These are phyloP conservation scores for Prochilodus magdalenae DNA, from an alignment of 2,113 vertebrate genomes.

Conservation along the genomic window DNA sequence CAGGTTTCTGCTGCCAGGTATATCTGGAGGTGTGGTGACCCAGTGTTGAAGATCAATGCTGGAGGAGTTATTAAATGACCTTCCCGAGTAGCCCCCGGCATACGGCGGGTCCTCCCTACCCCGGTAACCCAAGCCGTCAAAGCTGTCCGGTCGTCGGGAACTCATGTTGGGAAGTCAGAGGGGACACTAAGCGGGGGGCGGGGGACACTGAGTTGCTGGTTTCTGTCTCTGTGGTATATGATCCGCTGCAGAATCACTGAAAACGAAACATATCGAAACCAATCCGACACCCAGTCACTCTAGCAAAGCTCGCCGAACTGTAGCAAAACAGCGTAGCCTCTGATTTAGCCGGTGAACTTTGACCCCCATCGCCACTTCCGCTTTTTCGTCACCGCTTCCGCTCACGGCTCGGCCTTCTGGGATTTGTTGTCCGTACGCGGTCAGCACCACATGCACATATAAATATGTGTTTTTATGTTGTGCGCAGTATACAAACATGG, in stretches of 20 bases:
- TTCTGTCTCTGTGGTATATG: not conserved
- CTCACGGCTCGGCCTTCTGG: not conserved
- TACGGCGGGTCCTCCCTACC: slow-evolving; percentile 80
- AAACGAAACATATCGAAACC: not conserved
- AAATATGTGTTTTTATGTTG: no score
- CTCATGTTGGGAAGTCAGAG: slow-evolving; percentile 75
- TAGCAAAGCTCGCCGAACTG: not conserved
- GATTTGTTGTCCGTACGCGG: slow-evolving; percentile 20
- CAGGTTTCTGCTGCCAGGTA: slow-evolving; percentile 94
- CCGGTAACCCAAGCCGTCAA: slow-evolving; percentile 89
- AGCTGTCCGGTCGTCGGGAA: slow-evolving; percentile 89
- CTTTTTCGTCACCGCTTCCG: slow-evolving; percentile 36
- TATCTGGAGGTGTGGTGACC: slow-evolving; percentile 92
- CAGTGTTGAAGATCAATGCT: slow-evolving; percentile 82
- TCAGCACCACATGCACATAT: not conserved
- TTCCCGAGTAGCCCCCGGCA: slow-evolving; percentile 70
- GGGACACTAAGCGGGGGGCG: not conserved
- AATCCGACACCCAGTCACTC: not conserved
- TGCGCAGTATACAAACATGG: no score
- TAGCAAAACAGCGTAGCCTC: slow-evolving; percentile 38
- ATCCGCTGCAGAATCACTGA: not conserved
- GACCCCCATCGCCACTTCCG: no score
- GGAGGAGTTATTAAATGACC: slow-evolving; percentile 77
- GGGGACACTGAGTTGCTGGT: not conserved
- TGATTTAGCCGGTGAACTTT: slow-evolving; percentile 5